Percentiles rank a stretch among this genome's conserved stretches.
These are phyloP conservation scores for Ceryle rudis DNA, from an alignment of 2,797 vertebrate species.

Conservation along the genomic window DNA sequence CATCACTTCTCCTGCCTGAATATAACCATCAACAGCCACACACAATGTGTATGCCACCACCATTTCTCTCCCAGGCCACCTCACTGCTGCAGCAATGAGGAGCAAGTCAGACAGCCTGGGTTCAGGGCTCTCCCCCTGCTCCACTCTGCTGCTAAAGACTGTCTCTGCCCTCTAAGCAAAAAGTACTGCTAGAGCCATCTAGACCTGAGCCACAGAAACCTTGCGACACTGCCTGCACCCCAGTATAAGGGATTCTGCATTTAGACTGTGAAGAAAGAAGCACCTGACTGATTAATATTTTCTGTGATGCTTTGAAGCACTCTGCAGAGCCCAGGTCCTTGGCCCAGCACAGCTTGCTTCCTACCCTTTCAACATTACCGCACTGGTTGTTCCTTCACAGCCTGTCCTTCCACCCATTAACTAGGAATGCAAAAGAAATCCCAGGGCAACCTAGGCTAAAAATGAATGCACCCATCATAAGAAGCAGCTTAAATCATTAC, in stretches of 20 bases:
- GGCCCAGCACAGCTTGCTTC: conserved; percentile 54
- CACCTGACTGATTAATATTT: conserved; percentile 47
- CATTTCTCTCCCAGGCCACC: background rate
- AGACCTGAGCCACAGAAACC: background rate
- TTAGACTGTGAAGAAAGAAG: conserved; percentile 16
- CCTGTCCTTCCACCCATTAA: conserved; percentile 9
- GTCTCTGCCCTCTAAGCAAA: background rate
- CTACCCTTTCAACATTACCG: background rate
- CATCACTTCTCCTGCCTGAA: background rate
- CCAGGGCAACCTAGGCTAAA: background rate
- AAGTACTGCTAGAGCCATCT: background rate
- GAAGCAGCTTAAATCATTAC: background rate
- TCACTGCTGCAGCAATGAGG: fast-evolving
- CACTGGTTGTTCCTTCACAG: conserved; percentile 21
- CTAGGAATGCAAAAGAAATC: conserved; percentile 22
- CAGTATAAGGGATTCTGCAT: background rate
- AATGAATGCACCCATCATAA: background rate
- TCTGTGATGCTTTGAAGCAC: background rate
- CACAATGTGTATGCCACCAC: too few species aligned
- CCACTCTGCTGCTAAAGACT: background rate
- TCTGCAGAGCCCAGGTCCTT: background rate
- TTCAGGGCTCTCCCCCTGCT: background rate
- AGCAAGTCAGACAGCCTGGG: background rate
- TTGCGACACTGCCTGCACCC: background rate
- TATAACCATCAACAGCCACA: background rate